Conservation (phyloP, 1,140 invertebrate genomes). For the Coptotermes formosanus region DNA sequence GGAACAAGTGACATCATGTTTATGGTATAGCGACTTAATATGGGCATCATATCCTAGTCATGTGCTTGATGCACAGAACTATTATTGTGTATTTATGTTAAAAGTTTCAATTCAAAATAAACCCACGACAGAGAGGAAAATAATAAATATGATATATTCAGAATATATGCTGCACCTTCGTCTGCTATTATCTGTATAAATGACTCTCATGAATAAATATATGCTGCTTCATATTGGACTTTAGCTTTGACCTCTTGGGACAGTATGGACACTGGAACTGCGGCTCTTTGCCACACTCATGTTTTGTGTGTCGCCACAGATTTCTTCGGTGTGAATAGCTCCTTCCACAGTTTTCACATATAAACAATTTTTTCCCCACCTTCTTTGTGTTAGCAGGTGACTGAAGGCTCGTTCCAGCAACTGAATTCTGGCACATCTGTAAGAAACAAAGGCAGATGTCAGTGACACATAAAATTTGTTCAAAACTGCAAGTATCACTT, state of each 20-base stretch:
- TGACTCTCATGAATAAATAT: too few species aligned
- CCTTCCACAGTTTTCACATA: not conserved
- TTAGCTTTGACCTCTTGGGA: constrained; percentile 38
- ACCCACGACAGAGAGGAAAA: not conserved
- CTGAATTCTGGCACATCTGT: not conserved
- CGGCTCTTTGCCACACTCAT: too few species aligned
- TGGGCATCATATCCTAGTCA: too few species aligned
- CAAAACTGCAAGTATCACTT: too few species aligned
- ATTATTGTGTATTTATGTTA: too few species aligned
- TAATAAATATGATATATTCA: not conserved
- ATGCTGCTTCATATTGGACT: constrained; percentile 37
- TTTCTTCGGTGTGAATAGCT: not conserved
- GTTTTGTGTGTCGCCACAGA: too few species aligned
- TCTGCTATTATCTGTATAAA: too few species aligned
- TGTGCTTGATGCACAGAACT: too few species aligned
- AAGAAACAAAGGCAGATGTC: not conserved
- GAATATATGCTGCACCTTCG: not conserved
- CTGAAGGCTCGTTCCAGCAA: not conserved
- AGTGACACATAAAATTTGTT: too few species aligned
- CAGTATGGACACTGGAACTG: constrained; percentile 40
- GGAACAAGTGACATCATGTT: too few species aligned
- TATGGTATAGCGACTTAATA: too few species aligned
- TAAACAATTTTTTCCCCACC: not conserved
- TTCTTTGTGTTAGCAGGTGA: not conserved
- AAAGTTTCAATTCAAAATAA: not conserved